Evolutionary conservation across 2,797 vertebrate species (phyloP).

Genomic region (Holocentrus rufus): DNA sequence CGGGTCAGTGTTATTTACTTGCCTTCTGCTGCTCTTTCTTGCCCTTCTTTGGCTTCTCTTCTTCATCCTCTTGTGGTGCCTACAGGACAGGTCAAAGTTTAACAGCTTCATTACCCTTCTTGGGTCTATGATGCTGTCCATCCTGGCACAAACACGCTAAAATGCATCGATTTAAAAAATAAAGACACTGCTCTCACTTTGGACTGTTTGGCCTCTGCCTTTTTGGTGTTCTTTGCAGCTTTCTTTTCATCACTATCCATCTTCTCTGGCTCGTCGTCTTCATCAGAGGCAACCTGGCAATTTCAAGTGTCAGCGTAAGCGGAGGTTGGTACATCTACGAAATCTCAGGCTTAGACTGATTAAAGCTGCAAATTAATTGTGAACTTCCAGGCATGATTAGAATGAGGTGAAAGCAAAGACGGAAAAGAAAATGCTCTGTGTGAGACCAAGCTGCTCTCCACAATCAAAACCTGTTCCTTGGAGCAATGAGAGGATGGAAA

Average conservation of each 20-base stretch:
- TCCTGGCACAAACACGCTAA: too few relatives aligned
- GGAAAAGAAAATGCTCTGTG: not conserved
- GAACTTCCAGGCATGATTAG: not conserved
- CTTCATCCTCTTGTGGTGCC: slow-evolving; percentile 43
- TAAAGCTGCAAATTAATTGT: not conserved
- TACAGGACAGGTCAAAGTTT: slow-evolving; percentile 11
- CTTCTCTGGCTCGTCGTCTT: slow-evolving; percentile 67
- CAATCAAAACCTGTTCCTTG: not conserved
- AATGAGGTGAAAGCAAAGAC: too few relatives aligned
- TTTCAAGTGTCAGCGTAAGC: slow-evolving; percentile 6
- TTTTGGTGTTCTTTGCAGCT: slow-evolving; percentile 58
- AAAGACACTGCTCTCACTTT: slow-evolving; percentile 30
- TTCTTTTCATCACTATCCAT: slow-evolving; percentile 66
- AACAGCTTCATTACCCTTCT: too few relatives aligned
- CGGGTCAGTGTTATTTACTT: not conserved
- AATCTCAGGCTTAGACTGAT: not conserved
- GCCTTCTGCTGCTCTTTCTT: slow-evolving; percentile 70
- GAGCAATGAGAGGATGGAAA: not conserved
- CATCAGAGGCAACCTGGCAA: slow-evolving; percentile 66
- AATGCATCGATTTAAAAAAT: not conserved
- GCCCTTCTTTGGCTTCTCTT: slow-evolving; percentile 59
- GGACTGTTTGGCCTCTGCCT: slow-evolving; percentile 47
- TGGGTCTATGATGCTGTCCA: too few relatives aligned
- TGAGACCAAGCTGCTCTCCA: not conserved
- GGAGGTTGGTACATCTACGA: not conserved